These are phyloP conservation scores for Parapsyche elsis DNA, from an alignment of 1,140 invertebrate genomes.

Conservation along the genomic window DNA sequence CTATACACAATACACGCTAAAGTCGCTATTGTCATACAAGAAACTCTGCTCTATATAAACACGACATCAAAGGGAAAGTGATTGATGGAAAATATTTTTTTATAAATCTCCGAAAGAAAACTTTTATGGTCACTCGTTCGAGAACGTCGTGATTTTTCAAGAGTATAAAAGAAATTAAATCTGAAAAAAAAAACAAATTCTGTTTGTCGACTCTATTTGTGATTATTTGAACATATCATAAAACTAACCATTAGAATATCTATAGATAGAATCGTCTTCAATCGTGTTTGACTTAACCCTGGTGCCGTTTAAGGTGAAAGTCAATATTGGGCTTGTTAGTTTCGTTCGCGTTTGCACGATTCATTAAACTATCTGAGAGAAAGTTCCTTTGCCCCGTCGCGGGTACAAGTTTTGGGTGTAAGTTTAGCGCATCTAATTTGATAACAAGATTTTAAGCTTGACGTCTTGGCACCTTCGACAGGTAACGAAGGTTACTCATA, in stretches of 20 bases:
- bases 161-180: too few relatives aligned
- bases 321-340: constrained; percentile 36
- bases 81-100: constrained; percentile 23
- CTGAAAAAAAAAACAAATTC: too few relatives aligned
- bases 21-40: not conserved
- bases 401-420: not conserved
- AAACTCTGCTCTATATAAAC: constrained; percentile 1
- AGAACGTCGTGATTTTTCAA: not conserved
- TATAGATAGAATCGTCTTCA: not conserved
- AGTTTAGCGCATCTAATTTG: constrained; percentile 24
- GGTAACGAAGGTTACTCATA: constrained; percentile 19
- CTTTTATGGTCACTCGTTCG: not conserved
- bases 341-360: constrained; percentile 34
- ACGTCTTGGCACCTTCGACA: constrained; percentile 18
- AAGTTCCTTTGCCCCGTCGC: not conserved
- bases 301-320: constrained; percentile 7
- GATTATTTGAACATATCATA: too few relatives aligned
- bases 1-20: not conserved
- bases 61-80: constrained; percentile 10
- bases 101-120: not conserved
- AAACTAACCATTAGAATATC: too few relatives aligned
- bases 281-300: not conserved
- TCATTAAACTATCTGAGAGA: constrained; percentile 41
- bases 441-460: constrained; percentile 30
- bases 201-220: too few relatives aligned